Conservation (phyloP, 2,888 invertebrate genomes). For the Hedychridium roseum region DNA sequence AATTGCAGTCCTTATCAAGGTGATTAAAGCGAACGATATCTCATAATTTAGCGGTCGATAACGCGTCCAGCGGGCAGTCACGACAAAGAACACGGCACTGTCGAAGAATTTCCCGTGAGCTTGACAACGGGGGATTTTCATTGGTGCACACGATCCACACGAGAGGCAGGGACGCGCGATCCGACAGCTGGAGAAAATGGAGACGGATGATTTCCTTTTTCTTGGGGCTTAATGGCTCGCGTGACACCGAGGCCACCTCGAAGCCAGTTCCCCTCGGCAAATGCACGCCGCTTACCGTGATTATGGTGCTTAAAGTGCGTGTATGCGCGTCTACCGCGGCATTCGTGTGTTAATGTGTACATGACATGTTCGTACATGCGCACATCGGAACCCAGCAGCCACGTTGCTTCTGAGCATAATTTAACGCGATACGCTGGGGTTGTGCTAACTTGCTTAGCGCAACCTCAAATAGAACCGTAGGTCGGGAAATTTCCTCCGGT, state of each 20-base stretch:
- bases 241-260: constrained; percentile 31
- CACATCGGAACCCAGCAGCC: too few species aligned
- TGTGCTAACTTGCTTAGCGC: constrained; percentile 63
- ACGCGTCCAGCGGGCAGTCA: too few species aligned
- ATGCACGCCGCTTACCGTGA: constrained; percentile 39
- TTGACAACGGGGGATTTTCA: too few species aligned
- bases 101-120: too few species aligned
- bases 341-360: constrained; percentile 6
- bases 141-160: too few species aligned
- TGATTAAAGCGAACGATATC: too few species aligned
- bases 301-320: constrained; percentile 43
- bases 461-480: constrained; percentile 62
- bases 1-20: too few species aligned
- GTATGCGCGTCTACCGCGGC: background rate
- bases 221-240: constrained; percentile 30
- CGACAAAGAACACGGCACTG: too few species aligned
- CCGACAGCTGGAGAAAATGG: constrained; percentile 38
- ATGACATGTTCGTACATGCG: constrained; percentile 13
- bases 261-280: constrained; percentile 30
- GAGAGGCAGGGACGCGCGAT: constrained; percentile 25
- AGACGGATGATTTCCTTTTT: constrained; percentile 45
- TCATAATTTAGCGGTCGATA: too few species aligned
- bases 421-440: constrained; percentile 63
- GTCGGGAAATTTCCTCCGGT: constrained; percentile 62
- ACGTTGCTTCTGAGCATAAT: constrained; percentile 62